Percentiles rank a stretch among this genome's conserved stretches.
phyloP scores from a whole-genome alignment of 2,888 invertebrate genomes.

The Esperia sulphurella region DNA sequence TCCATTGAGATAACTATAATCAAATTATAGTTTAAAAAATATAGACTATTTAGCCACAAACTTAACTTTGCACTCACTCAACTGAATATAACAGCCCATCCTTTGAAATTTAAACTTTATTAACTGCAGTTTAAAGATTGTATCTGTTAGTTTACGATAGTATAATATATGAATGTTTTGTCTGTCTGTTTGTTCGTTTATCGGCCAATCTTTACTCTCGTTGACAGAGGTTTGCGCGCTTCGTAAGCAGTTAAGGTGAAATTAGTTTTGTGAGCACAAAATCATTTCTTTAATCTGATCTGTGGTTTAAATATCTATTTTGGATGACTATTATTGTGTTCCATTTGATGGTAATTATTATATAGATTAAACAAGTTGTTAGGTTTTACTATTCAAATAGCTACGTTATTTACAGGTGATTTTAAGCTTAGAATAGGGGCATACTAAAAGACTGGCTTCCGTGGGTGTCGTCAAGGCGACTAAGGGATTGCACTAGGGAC shows the following conservation, averaged over 20 bases:
- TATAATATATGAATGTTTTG: background rate
- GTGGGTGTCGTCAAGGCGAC: too few relatives aligned
- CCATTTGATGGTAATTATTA: too few relatives aligned
- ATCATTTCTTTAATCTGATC: conserved; percentile 22
- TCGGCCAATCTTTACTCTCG: conserved; percentile 37
- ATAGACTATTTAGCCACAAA: conserved; percentile 19
- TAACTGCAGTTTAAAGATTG: conserved; percentile 1
- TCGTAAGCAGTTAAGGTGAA: conserved; percentile 38
- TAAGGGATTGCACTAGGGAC: too few relatives aligned
- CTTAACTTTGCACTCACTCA: conserved; percentile 3
- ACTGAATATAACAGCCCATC: background rate
- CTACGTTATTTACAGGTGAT: too few relatives aligned
- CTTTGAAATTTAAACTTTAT: conserved; percentile 14
- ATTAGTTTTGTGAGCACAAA: conserved; percentile 46
- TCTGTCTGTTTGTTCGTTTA: conserved; percentile 25
- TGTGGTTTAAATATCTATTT: conserved; percentile 16
- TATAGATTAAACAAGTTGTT: too few relatives aligned
- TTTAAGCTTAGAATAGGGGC: too few relatives aligned
- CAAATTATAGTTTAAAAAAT: conserved; percentile 40
- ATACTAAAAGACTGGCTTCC: too few relatives aligned
- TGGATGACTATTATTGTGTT: conserved; percentile 13
- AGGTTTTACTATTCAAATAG: too few relatives aligned
- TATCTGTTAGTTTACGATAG: background rate
- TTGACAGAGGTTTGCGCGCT: conserved; percentile 53
- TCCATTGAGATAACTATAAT: conserved; percentile 72